Base-by-base conservation (phyloP, 2,888 invertebrate genomes). In the Cryptophagus acutangulus region DNA sequence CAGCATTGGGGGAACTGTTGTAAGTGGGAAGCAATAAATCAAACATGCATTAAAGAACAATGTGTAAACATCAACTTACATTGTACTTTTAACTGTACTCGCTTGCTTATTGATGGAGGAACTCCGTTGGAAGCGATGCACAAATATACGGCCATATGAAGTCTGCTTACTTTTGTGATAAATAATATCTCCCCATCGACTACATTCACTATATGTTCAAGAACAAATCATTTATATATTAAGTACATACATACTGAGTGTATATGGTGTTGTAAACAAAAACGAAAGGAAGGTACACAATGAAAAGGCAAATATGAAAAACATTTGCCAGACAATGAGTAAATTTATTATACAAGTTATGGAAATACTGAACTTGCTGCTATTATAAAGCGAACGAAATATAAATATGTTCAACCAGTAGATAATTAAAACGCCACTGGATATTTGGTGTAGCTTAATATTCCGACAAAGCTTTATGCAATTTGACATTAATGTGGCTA, bases 101-200 rank as follows among this genome's bases (percentile, higher is more conserved):
- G 75, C 67, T 88, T 86, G 71, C 89, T 90, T 61, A 88, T 89
- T 34, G 89, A 88, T 6, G 92, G 92, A 17, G 90, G 89, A 17
- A 94, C 90, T 41, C 90, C 89, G 66, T 94, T 94, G 41, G 88
- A 88, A 9, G 94, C 94, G 52, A 92, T 91, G 71, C 92, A 92
- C 46, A 92, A 74, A 71, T 92, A 93, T 18, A 89, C 87, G 15
- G 89, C 92, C 91, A 92, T 92, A 68, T 91, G 91, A 46, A 91
- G 78, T 33, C 92, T 79, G 58, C 90, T 91, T 52, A 92, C 89
- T 75, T 89, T 90, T 41, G 83, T 82, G 58, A 92, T 84, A 58
- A 85, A 84, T 59, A 92, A 73, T 38, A 85, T 77, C 66, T 91
- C 91, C 2, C 91, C 91, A 61, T 91, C 87, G 43, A 91, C 88